phyloP scores from a whole-genome alignment of 2,113 vertebrate genomes.

The Ptychochromis oligacanthus region DNA sequence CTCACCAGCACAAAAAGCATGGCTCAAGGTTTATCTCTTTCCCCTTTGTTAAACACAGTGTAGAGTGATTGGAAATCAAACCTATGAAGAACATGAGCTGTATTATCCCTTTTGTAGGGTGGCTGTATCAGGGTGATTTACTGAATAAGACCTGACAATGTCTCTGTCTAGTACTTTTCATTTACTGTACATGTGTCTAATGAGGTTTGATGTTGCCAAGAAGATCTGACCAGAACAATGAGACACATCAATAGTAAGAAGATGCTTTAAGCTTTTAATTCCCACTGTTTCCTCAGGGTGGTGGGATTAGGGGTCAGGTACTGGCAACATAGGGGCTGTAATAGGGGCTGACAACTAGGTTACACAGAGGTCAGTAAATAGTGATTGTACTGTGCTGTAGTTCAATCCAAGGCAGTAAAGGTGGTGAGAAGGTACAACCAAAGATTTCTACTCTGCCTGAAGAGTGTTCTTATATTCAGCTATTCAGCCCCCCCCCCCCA shows the following conservation, averaged over 20 bases:
- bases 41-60: constrained; percentile 12
- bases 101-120: background rate
- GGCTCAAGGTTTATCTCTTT: constrained; percentile 19
- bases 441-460: background rate
- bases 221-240: background rate
- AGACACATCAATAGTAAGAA: background rate
- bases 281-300: background rate
- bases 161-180: background rate
- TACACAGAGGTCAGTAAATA: background rate
- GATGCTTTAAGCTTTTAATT: background rate
- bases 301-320: background rate
- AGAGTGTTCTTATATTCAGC: background rate
- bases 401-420: background rate
- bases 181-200: background rate
- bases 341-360: background rate
- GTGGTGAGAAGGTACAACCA: background rate
- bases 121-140: background rate
- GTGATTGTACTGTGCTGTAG: background rate
- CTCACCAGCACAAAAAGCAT: background rate
- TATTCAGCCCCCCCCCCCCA: too few relatives aligned
- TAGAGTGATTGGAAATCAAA: background rate
- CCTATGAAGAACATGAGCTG: background rate
- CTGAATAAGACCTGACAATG: background rate
- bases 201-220: background rate
- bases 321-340: background rate